phyloP scores from a whole-genome alignment of 2,888 invertebrate genomes.

The Drosophila vallismaia region DNA sequence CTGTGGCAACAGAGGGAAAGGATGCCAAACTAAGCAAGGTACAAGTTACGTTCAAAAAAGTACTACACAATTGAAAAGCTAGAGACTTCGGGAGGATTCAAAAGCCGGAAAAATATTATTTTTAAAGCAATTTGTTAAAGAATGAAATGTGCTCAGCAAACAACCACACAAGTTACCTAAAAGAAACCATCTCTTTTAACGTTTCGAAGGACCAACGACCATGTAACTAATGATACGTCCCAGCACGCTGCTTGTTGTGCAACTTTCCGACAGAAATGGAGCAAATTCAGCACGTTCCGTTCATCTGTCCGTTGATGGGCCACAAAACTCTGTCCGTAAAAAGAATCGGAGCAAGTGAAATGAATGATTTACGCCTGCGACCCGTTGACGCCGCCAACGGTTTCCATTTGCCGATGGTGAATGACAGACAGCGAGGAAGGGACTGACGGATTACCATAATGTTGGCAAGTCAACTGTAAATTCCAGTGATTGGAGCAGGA shows the following conservation, averaged over 20 bases:
- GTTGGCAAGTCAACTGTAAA: slow-evolving; percentile 74
- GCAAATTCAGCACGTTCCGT: slow-evolving; percentile 78
- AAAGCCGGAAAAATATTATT: neutral
- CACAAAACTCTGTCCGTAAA: slow-evolving; percentile 51
- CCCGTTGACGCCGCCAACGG: slow-evolving; percentile 44
- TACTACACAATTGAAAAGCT: neutral
- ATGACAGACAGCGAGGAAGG: slow-evolving; percentile 29
- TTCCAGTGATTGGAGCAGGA: slow-evolving; percentile 70
- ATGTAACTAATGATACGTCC: slow-evolving; percentile 74
- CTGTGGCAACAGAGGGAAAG: slow-evolving; percentile 20
- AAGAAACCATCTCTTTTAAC: neutral
- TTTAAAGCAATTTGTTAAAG: neutral
- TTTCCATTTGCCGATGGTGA: slow-evolving; percentile 46
- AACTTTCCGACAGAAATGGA: slow-evolving; percentile 70
- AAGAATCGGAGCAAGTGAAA: slow-evolving; percentile 51
- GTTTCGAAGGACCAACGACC: slow-evolving; percentile 13
- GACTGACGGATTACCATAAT: slow-evolving; percentile 78
- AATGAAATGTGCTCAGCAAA: neutral
- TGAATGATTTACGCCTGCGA: slow-evolving; percentile 47
- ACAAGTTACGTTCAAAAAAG: neutral
- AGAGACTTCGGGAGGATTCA: neutral
- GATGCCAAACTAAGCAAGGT: slow-evolving; percentile 2
- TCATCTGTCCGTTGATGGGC: slow-evolving; percentile 14
- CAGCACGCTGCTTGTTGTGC: slow-evolving; percentile 51
- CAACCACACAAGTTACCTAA: neutral